These are phyloP conservation scores for Urocitellus parryii DNA, from an alignment of 2,113 vertebrate genomes.

Conservation along the genomic window DNA sequence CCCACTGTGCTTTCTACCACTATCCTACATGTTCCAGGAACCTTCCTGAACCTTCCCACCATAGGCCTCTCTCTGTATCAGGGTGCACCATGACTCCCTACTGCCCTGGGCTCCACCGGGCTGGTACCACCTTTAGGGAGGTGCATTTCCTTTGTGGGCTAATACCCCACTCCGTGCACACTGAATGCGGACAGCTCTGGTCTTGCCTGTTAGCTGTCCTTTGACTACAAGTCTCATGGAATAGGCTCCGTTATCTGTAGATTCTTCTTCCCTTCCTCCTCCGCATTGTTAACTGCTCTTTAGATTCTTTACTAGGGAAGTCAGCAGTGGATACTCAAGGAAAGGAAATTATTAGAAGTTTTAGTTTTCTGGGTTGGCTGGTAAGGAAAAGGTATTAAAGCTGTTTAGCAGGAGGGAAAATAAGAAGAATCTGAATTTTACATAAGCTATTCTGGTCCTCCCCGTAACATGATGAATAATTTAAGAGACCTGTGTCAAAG, in stretches of 20 bases:
- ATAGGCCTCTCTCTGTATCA: accelerated
- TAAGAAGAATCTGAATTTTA: too few relatives aligned
- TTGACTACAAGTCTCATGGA: not conserved
- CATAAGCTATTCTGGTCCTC: too few relatives aligned
- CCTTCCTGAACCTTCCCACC: not conserved
- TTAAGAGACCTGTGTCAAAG: too few relatives aligned
- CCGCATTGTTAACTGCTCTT: not conserved
- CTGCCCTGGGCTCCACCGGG: not conserved
- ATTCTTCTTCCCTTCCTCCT: not conserved
- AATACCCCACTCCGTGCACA: not conserved
- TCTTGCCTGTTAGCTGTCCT: not conserved
- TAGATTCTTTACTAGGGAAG: not conserved
- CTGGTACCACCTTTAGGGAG: not conserved
- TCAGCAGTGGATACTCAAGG: not conserved
- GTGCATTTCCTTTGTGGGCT: not conserved
- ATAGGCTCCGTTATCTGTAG: too few relatives aligned
- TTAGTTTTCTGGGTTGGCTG: too few relatives aligned
- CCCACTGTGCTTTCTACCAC: not conserved
- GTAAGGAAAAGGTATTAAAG: too few relatives aligned
- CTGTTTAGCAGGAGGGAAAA: too few relatives aligned
- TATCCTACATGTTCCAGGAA: accelerated
- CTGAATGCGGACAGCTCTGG: not conserved
- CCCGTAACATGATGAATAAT: too few relatives aligned
- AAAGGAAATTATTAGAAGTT: too few relatives aligned
- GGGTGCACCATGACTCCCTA: too few relatives aligned